Conservation (phyloP, 1,140 invertebrate species). For the Doryteuthis pealeii region DNA sequence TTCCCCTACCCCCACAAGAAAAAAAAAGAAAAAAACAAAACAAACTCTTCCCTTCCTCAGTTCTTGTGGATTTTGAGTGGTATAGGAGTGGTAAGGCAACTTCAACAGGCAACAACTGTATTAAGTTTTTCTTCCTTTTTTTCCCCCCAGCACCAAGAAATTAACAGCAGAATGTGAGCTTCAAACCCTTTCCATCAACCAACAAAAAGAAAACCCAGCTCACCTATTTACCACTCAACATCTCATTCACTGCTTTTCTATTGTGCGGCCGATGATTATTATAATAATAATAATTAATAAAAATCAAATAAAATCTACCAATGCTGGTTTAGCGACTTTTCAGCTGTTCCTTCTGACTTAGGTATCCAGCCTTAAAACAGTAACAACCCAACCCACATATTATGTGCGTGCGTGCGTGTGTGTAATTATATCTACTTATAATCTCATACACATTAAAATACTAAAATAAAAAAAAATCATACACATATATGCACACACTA, state of each 20-base stretch:
- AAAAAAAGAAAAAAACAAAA: too few relatives aligned
- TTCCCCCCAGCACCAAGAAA: background rate
- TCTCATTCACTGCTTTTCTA: slow-evolving; percentile 14
- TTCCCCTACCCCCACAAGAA: background rate
- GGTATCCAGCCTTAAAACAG: background rate
- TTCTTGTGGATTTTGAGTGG: slow-evolving; percentile 7
- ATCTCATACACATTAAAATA: too few relatives aligned
- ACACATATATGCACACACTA: too few relatives aligned
- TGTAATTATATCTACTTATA: too few relatives aligned
- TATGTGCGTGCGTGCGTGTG: too few relatives aligned
- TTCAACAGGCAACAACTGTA: slow-evolving; percentile 15
- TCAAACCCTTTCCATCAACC: too few relatives aligned
- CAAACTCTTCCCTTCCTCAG: background rate
- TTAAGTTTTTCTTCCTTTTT: background rate
- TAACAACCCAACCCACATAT: too few relatives aligned
- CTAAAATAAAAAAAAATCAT: too few relatives aligned
- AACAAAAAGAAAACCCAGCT: too few relatives aligned
- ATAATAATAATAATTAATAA: too few relatives aligned
- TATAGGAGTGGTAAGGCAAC: slow-evolving; percentile 13
- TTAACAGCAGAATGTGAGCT: too few relatives aligned
- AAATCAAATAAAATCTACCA: too few relatives aligned
- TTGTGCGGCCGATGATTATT: background rate
- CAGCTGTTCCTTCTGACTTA: slow-evolving; percentile 9
- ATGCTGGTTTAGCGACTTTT: slow-evolving; percentile 16
- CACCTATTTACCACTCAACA: background rate